These are phyloP conservation scores for Atopsyche davidsoni DNA, from an alignment of 1,140 invertebrate genomes.

Conservation along the genomic window DNA sequence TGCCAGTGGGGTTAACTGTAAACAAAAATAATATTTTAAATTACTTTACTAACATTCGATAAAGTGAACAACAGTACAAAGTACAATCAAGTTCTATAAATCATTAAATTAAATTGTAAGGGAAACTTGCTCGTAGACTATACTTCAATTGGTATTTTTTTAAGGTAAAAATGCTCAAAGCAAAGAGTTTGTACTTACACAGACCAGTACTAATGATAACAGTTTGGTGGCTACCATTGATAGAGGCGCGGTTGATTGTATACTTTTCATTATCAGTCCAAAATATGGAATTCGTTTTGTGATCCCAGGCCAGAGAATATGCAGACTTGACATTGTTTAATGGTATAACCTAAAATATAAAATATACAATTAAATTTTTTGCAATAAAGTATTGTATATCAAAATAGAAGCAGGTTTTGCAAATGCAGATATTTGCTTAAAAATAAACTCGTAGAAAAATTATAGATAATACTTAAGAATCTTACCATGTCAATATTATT, in stretches of 20 bases:
- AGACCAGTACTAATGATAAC: slow-evolving; percentile 63
- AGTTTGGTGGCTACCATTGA: slow-evolving; percentile 71
- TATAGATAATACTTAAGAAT: slow-evolving; percentile 24
- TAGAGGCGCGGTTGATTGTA: slow-evolving; percentile 69
- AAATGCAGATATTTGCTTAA: no score
- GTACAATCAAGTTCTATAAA: neutral
- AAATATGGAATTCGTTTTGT: slow-evolving; percentile 70
- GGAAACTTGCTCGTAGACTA: no score
- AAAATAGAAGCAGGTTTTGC: no score
- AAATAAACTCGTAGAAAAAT: no score
- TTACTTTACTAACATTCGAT: slow-evolving; percentile 3
- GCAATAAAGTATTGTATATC: no score
- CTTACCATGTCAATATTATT: slow-evolving; percentile 62
- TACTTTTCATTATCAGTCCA: slow-evolving; percentile 84
- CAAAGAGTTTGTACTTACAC: slow-evolving; percentile 51
- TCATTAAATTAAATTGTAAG: no score
- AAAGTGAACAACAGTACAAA: slow-evolving; percentile 5
- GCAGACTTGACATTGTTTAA: slow-evolving; percentile 75
- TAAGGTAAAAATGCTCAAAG: no score
- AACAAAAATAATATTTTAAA: slow-evolving; percentile 20
- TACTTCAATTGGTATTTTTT: no score
- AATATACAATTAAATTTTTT: no score
- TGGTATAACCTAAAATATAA: slow-evolving; percentile 56
- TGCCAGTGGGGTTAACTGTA: slow-evolving; percentile 62
- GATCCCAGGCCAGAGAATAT: slow-evolving; percentile 79